Evolutionary conservation across 1,140 invertebrate species (phyloP).

Genomic region (Conus ventricosus): DNA sequence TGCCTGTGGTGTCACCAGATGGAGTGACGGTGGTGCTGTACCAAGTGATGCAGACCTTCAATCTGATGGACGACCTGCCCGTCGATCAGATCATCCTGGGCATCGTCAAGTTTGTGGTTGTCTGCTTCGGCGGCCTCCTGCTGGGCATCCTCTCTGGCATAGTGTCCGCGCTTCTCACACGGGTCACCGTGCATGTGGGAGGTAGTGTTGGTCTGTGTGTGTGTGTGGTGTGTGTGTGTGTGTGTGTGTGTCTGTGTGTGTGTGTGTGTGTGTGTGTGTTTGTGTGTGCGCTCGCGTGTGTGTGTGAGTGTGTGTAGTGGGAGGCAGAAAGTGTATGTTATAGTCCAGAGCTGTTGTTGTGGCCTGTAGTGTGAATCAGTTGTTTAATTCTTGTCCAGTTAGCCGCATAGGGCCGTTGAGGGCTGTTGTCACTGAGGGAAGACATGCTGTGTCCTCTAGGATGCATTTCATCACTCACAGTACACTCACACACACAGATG

Average conservation of each 20-base stretch:
- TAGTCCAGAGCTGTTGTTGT: no score
- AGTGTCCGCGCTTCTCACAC: slow-evolving; percentile 93
- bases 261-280: not conserved
- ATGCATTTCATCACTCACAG: no score
- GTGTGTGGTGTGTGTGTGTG: not conserved
- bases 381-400: no score
- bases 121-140: slow-evolving; percentile 93
- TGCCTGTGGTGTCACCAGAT: slow-evolving; percentile 61
- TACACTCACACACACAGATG: no score
- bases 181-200: slow-evolving; percentile 92
- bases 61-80: slow-evolving; percentile 60
- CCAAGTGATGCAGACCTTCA: slow-evolving; percentile 69
- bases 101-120: slow-evolving; percentile 90
- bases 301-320: not conserved
- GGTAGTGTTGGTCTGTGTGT: slow-evolving; percentile 51
- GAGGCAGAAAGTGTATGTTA: no score
- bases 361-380: no score
- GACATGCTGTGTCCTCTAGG: no score
- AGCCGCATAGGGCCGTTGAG: no score
- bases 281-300: not conserved
- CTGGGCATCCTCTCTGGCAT: slow-evolving; percentile 98
- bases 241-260: not conserved
- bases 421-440: no score
- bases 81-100: slow-evolving; percentile 85
- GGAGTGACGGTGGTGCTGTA: slow-evolving; percentile 75